Evolutionary conservation across 2,113 vertebrate genomes (phyloP).

Genomic region (Neogobius melanostomus): DNA sequence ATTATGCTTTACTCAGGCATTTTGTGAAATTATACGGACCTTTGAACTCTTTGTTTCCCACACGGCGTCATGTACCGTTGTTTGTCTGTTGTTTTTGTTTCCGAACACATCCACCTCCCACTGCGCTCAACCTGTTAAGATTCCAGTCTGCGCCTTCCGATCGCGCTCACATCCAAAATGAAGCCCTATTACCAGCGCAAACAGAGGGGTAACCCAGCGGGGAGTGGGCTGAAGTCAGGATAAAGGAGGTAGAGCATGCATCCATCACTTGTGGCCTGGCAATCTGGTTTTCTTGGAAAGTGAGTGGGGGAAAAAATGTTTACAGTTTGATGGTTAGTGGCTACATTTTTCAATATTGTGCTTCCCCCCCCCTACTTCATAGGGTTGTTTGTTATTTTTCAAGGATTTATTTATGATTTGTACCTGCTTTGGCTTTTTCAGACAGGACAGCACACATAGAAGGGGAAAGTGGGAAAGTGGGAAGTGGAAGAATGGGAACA

Average conservation of each 20-base stretch:
- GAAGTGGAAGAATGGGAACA: no score
- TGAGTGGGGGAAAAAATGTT: background rate
- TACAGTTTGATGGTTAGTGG: background rate
- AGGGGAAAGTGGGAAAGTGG: no score
- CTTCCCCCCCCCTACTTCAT: no score
- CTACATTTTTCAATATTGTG: background rate
- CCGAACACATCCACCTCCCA: constrained; percentile 30
- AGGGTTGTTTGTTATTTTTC: no score
- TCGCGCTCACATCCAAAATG: constrained; percentile 58
- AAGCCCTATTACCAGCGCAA: constrained; percentile 35
- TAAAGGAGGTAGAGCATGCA: constrained; percentile 16
- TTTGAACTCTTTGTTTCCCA: constrained; percentile 18
- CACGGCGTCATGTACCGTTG: constrained; percentile 24
- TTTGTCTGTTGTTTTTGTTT: constrained; percentile 17
- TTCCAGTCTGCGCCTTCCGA: constrained; percentile 38
- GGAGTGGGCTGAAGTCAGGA: constrained; percentile 7
- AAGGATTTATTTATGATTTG: no score
- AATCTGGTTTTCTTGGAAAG: constrained; percentile 20
- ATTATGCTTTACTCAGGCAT: no score
- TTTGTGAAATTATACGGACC: background rate
- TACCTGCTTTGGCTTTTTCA: no score
- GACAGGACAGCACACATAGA: no score
- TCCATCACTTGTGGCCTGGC: background rate
- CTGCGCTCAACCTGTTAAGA: constrained; percentile 27
- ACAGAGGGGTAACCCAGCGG: constrained; percentile 25